These are phyloP conservation scores for Centropristis striata DNA, from an alignment of 2,113 vertebrate genomes.

Conservation along the genomic window DNA sequence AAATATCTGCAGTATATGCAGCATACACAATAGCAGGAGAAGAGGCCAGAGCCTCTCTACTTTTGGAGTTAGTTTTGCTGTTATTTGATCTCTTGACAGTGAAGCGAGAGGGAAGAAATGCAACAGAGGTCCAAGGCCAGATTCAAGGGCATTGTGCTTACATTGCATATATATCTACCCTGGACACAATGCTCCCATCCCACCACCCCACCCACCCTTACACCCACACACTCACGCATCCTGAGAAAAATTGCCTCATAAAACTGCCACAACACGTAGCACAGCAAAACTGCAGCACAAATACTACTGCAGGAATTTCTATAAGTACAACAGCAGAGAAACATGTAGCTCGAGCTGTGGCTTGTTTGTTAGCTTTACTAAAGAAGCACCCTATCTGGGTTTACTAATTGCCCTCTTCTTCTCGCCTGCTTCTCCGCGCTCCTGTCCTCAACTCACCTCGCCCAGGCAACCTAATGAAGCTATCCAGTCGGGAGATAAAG, in stretches of 20 bases:
- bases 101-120: conserved; percentile 50
- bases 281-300: conserved; percentile 39
- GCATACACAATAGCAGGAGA: background rate
- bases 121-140: conserved; percentile 58
- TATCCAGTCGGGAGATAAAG: conserved; percentile 30
- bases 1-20: background rate
- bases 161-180: conserved; percentile 52
- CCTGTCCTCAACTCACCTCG: conserved; percentile 23
- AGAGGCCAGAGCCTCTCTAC: conserved; percentile 11
- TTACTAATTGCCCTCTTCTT: conserved; percentile 56
- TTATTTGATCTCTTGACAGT: conserved; percentile 59
- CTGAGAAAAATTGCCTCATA: conserved; percentile 70
- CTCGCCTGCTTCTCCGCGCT: background rate
- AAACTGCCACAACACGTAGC: conserved; percentile 67
- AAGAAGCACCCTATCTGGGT: conserved; percentile 25
- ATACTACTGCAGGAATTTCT: conserved; percentile 34
- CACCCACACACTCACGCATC: conserved; percentile 35
- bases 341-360: background rate
- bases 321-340: conserved; percentile 4
- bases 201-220: background rate
- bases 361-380: conserved; percentile 32
- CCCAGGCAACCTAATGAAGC: conserved; percentile 52
- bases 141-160: conserved; percentile 70
- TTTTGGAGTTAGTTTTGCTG: conserved; percentile 41
- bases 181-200: conserved; percentile 31